A percentile compares a stretch with the other conserved stretches of the same genome.
Evolutionary conservation across 2,888 invertebrate genomes (phyloP).

Genomic region (Eupeodes latifasciatus): DNA sequence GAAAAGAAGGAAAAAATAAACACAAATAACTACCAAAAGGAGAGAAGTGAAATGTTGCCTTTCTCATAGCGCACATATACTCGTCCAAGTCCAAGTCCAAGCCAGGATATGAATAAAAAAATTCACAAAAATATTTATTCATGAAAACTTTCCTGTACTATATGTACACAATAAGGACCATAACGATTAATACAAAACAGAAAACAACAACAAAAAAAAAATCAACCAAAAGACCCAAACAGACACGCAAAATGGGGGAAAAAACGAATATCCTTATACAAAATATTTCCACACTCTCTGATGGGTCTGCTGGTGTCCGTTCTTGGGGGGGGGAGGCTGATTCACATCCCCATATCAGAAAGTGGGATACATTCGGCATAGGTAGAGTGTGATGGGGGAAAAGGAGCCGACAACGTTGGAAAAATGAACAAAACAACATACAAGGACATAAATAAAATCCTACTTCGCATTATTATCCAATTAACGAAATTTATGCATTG

Average conservation of each 20-base stretch:
- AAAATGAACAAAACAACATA: constrained; percentile 66
- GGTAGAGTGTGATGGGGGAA: background rate
- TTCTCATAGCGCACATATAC: constrained; percentile 6
- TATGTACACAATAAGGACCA: constrained; percentile 23
- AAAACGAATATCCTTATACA: constrained; percentile 45
- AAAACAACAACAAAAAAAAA: background rate
- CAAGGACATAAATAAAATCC: constrained; percentile 75
- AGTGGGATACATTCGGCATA: background rate
- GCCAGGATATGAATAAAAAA: constrained; percentile 56
- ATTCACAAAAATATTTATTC: constrained; percentile 62
- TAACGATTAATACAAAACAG: constrained; percentile 26
- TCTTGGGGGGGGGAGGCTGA: background rate
- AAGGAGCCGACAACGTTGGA: constrained; percentile 25
- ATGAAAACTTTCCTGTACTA: constrained; percentile 36
- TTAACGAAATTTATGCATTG: constrained; percentile 76
- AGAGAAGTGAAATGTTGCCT: constrained; percentile 56
- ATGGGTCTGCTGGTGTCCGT: background rate
- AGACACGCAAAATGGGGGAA: constrained; percentile 29
- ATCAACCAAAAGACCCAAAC: constrained; percentile 11
- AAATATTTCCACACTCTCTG: constrained; percentile 43
- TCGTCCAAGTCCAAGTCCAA: background rate
- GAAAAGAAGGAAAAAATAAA: background rate
- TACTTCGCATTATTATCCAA: constrained; percentile 77
- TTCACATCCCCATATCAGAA: too few relatives aligned
- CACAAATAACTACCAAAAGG: constrained; percentile 25